These are phyloP conservation scores for Sphaeramia orbicularis DNA, from an alignment of 2,797 vertebrate genomes.

Conservation along the genomic window DNA sequence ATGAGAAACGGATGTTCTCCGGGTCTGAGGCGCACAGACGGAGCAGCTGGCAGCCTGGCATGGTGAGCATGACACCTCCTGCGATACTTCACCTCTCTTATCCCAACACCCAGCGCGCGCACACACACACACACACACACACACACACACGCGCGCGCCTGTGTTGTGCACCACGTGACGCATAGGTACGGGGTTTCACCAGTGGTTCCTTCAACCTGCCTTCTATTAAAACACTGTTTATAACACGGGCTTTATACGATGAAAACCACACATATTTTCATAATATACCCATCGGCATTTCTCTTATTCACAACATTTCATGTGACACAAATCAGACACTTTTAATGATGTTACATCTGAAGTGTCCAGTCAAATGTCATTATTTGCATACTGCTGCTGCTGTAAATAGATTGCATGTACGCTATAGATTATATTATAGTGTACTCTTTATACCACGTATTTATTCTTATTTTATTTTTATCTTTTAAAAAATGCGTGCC, in stretches of 20 bases:
- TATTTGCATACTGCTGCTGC: too few relatives aligned
- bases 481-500: too few relatives aligned
- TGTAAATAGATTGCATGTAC: too few relatives aligned
- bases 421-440: too few relatives aligned
- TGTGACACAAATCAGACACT: too few relatives aligned
- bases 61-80: slow-evolving; percentile 39
- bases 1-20: slow-evolving; percentile 49
- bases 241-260: neutral
- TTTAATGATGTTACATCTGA: too few relatives aligned
- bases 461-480: too few relatives aligned
- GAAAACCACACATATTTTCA: too few relatives aligned
- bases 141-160: neutral
- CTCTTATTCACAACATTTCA: too few relatives aligned
- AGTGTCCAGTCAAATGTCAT: too few relatives aligned
- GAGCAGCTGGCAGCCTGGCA: slow-evolving; percentile 35
- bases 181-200: neutral
- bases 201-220: neutral
- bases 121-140: slow-evolving; percentile 3
- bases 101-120: slow-evolving; percentile 12
- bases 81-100: slow-evolving; percentile 32
- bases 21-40: slow-evolving; percentile 34
- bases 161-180: slow-evolving; percentile 9
- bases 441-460: too few relatives aligned
- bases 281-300: too few relatives aligned
- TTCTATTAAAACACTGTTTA: neutral